Percentiles rank a stretch among this genome's conserved stretches.
Evolutionary conservation across 2,888 invertebrate genomes (phyloP).

Genomic region (Cynaeus angustus): DNA sequence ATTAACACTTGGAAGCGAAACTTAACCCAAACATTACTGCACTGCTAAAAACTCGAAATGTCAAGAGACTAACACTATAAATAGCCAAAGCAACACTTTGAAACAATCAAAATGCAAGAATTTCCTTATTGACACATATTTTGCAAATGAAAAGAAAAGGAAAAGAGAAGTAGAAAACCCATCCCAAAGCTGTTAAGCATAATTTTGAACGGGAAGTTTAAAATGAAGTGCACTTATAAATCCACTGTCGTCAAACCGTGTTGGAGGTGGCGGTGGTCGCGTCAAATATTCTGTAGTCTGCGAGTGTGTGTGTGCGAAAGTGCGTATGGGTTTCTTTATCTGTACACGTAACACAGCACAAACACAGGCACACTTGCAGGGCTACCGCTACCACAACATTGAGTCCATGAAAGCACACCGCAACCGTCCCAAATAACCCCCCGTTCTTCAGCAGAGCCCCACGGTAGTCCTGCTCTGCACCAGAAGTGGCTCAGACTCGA

Average conservation of each 20-base stretch:
- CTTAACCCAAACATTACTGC: too few relatives aligned
- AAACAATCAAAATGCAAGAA: too few relatives aligned
- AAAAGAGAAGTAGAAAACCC: too few relatives aligned
- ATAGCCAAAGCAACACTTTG: too few relatives aligned
- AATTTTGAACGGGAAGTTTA: too few relatives aligned
- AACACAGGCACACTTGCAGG: conserved; percentile 72
- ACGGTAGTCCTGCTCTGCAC: conserved; percentile 67
- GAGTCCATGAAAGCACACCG: conserved; percentile 56
- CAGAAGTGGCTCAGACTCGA: conserved; percentile 45
- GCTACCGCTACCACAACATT: conserved; percentile 73
- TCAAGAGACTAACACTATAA: too few relatives aligned
- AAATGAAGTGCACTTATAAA: conserved; percentile 3
- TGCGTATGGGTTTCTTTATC: conserved; percentile 60
- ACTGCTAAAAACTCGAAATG: too few relatives aligned
- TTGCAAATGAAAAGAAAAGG: too few relatives aligned
- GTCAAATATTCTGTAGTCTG: conserved; percentile 63
- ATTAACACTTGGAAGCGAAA: too few relatives aligned
- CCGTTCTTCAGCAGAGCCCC: conserved; percentile 47
- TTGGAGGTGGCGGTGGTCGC: conserved; percentile 64
- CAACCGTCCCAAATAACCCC: conserved; percentile 36
- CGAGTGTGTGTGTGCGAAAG: conserved; percentile 69
- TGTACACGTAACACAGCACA: conserved; percentile 68
- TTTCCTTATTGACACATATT: too few relatives aligned
- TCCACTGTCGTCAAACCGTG: conserved; percentile 2
- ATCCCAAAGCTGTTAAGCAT: too few relatives aligned